phyloP scores from a whole-genome alignment of 2,888 invertebrate genomes.

The Pseudococcus jackbeardsleyi region DNA sequence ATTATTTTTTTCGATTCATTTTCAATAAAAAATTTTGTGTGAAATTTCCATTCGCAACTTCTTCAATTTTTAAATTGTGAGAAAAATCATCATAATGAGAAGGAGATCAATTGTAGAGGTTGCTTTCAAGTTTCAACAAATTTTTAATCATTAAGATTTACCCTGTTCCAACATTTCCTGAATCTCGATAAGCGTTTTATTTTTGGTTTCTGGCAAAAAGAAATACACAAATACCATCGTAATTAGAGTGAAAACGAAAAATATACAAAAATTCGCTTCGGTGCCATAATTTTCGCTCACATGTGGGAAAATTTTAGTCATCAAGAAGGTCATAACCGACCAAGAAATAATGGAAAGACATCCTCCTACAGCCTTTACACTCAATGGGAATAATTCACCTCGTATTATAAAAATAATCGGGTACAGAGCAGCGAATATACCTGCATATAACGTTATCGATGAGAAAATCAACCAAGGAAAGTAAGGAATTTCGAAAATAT shows the following conservation, averaged over 20 bases:
- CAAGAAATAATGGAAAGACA: background rate
- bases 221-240: slow-evolving; percentile 36
- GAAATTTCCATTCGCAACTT: too few species aligned
- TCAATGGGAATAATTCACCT: slow-evolving; percentile 50
- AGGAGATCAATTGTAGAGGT: too few species aligned
- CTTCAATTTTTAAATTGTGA: too few species aligned
- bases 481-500: background rate
- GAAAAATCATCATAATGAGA: too few species aligned
- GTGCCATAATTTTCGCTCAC: slow-evolving; percentile 34
- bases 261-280: slow-evolving; percentile 49
- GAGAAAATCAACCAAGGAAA: slow-evolving; percentile 54
- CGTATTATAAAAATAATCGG: slow-evolving; percentile 2
- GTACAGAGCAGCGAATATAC: background rate
- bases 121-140: too few species aligned
- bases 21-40: too few species aligned
- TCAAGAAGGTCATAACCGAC: slow-evolving; percentile 6
- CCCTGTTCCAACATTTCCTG: background rate
- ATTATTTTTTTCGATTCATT: too few species aligned
- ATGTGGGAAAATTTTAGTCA: slow-evolving; percentile 19
- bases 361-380: background rate
- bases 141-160: too few species aligned
- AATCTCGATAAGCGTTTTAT: slow-evolving; percentile 55
- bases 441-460: slow-evolving; percentile 12
- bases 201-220: slow-evolving; percentile 57
- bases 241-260: background rate